Base-by-base conservation (phyloP, 2,888 invertebrate species). In the Drosophila paracracens region DNA sequence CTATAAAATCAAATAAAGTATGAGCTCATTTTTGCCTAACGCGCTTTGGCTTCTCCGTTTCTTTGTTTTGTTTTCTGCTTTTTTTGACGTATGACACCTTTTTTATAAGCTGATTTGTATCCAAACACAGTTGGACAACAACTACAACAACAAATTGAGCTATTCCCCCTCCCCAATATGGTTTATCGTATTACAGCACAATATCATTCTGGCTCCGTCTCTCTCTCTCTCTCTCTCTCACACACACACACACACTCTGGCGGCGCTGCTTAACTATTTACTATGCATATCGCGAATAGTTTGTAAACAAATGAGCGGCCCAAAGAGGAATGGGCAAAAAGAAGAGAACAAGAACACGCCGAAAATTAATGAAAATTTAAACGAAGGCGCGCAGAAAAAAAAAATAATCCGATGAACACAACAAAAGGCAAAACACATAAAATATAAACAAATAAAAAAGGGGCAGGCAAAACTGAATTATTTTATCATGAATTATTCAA, bases 401-500 rank as follows among this genome's bases (percentile, higher is more conserved):
- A 64, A 38, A 21, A 21, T 21, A 21, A 35, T 48, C 31, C 71
- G 35, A 61, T 60, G 29, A 57, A 38, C 29, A 64, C 40, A 40
- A 71, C 67, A 67, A 67, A 46, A 25, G 7, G 70, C 60, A 60
- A 58, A 66, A 10, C 36, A 46, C 27, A 43, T 40, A 46, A 18
- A 50, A 36, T 18, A 50, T 18, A 11, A 35, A 46, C 31, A 70
- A 48, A 77, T 4, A 57, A 54, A 61, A 70, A 70, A 50, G 36
- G 46, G 46, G 53, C 50, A 61, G 53, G 57, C 61, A 65, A 70
- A 69, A 71, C 35, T 33, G n/a, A 58, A 59, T 68, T 43, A 71
- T 50, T 70, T 78, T 78, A 86, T 90, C 82, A 90, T 91, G 91
- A 86, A 86, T 91, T 86, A 86, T 91, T 86, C 86, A 86, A 86